Evolutionary conservation across 2,113 vertebrate genomes (phyloP), one percentile per base, ranked within the genome.

Genomic region (Lontra canadensis): DNA sequence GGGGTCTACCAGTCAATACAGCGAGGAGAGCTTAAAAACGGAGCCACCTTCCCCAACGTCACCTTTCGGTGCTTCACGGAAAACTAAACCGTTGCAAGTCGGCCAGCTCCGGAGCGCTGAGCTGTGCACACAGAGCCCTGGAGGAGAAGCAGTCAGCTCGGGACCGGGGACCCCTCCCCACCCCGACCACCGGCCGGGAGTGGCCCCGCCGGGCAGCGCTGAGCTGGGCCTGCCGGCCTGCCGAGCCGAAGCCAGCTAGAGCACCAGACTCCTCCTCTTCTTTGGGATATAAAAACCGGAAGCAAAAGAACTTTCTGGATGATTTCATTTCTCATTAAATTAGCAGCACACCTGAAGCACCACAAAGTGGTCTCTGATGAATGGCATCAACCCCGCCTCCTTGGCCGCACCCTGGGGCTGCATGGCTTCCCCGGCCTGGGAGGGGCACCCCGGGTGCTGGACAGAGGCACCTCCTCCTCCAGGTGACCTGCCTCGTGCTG

Each of bases 141-240:
- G 88, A 44, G 47, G 8, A 6, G 23, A 7, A 2, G 29, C n/a
- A 0, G 42, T 20, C 14, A 34, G 18, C 26, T 3, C 1, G 3
- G 63, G 0, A 0, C 23, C 25, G 7, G 2, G 23, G 63, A 6
- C 63, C 63, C 29, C 13, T 4, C 3, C 2, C 34, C 34, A 0
- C 29, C 29, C 84, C 14, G 9, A 49, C 8, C 21, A 18, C 10
- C 4, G 0, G 5, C 65, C n/a, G 13, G 20, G 20, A 57, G 57
- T 21, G 57, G 21, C 57, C 57, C 7, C 57, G 4, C 1, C 0
- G 11, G 23, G 25, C 1, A 21, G 39, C 15, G 25, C 25, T 0
- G 4, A 4, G 73, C 61, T 36, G 0, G 23, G 11, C 63, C 67
- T 34, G 23, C 49, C 65, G 18, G 31, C 49, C 44, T 23, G 39